phyloP scores from a whole-genome alignment of 2,113 vertebrate species.

The Asarcornis scutulata region DNA sequence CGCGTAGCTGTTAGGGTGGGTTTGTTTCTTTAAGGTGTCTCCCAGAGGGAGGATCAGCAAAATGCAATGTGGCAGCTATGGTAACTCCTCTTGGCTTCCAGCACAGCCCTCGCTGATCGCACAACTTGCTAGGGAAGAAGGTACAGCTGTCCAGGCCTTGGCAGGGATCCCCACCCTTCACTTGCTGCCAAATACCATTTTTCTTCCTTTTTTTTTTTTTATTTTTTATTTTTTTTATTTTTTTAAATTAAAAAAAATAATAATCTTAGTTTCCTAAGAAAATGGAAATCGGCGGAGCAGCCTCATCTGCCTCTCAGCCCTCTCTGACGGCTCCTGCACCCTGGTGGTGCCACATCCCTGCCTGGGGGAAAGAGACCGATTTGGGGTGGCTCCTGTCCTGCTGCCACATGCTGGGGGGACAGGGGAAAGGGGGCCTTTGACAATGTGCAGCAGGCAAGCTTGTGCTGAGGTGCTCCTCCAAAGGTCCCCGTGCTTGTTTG shows the following conservation, averaged over 20 bases:
- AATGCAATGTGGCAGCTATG: constrained; percentile 63
- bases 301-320: not conserved
- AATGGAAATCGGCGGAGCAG: not conserved
- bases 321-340: not conserved
- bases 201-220: not conserved
- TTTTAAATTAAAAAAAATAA: not conserved
- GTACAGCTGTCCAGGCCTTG: constrained; percentile 70
- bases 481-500: not conserved
- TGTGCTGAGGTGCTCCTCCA: not conserved
- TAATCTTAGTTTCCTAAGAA: not conserved
- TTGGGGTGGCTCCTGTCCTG: not conserved
- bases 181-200: constrained; percentile 13
- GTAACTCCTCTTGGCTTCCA: constrained; percentile 65
- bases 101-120: not conserved
- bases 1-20: constrained; percentile 1
- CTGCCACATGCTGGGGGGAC: not conserved
- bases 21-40: constrained; percentile 69
- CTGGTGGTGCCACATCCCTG: not conserved
- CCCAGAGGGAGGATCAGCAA: constrained; percentile 51
- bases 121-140: constrained; percentile 66
- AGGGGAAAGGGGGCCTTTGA: not conserved
- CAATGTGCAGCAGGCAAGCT: not conserved
- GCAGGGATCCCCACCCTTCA: not conserved
- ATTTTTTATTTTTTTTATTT: not conserved
- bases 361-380: not conserved